Base-by-base conservation (phyloP, 2,797 vertebrate genomes). In the Enteromius unitaeniatus region DNA sequence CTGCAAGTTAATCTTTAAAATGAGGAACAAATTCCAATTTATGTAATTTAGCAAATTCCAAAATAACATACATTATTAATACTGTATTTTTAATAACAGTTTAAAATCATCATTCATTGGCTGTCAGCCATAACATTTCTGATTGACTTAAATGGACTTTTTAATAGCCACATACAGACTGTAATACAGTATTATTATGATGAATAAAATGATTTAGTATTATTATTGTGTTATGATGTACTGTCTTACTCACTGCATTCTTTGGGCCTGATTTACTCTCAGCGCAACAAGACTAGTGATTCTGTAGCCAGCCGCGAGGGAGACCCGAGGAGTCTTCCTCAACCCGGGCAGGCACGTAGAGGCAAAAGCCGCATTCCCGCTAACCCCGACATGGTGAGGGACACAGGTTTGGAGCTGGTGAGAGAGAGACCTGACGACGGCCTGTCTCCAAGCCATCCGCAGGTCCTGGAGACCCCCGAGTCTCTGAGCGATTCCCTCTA, bases 401-500 rank as follows among this genome's bases (percentile, higher is more conserved):
- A 97, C 84, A 94, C 95, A 28, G 95, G 92, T 13, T 93, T 97
- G 85, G 96, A 96, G 28, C 94, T 93, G 62, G 95, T 95, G 31
- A 92, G 94, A 89, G 96, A 96, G 8, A 93, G 93, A 26, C 95
- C 95, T 0, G 95, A 95, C 76, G 94, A 95, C 26, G 91, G 93
- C 0, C 92, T 95, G 0, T 95, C 94, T 55, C 94, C 93, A 0
- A 94, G 93, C 67, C 95, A 96, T 6, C 96, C 96, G 70, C 94
- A 95, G 0, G 96, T 95, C 79, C 92, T 96, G 87, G 97, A 99
- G 88, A 97, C 96, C 78, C 97, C 97, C 0, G 97, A 98, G 90
- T 98, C 97, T 1, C 96, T 98, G 86, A 98, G 97, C 9, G 97
- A 99, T 70, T 98, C 98, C 0, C 95, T 98, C 84, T 99, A 99